Percentiles rank a stretch among this genome's conserved stretches.
Evolutionary conservation across 2,888 invertebrate genomes (phyloP).

Genomic region (Zaprionus lineosus): DNA sequence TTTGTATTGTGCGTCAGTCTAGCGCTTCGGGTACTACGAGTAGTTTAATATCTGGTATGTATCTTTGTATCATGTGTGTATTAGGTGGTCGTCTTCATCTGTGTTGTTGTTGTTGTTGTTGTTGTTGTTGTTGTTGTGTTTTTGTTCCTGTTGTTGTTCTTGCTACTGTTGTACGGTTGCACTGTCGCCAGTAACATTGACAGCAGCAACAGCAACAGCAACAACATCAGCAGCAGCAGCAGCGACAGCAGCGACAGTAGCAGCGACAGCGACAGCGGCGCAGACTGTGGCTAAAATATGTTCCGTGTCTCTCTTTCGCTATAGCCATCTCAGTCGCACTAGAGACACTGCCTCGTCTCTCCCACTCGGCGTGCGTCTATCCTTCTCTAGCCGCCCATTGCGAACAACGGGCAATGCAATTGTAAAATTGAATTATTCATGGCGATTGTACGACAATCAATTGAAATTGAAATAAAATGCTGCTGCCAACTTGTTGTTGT

Average conservation of each 20-base stretch:
- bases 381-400: constrained; percentile 49
- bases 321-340: constrained; percentile 32
- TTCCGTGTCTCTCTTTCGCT: constrained; percentile 57
- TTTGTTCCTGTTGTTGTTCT: constrained; percentile 19
- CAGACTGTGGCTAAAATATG: constrained; percentile 67
- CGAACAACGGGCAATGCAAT: constrained; percentile 60
- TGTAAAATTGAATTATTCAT: constrained; percentile 81
- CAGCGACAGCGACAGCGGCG: constrained; percentile 29
- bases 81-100: constrained; percentile 50
- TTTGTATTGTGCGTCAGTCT: constrained; percentile 29
- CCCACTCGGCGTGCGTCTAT: constrained; percentile 26
- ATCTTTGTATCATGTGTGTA: constrained; percentile 53
- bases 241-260: constrained; percentile 22
- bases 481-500: constrained; percentile 63
- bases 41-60: constrained; percentile 49
- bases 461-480: constrained; percentile 82
- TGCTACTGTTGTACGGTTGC: too few species aligned
- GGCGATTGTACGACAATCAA: constrained; percentile 82
- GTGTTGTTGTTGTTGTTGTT: constrained; percentile 6
- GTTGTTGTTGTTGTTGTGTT: not conserved
- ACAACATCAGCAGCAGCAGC: constrained; percentile 20
- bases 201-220: constrained; percentile 40
- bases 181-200: constrained; percentile 41
- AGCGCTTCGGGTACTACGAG: constrained; percentile 17
- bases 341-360: not conserved